Evolutionary conservation across 1,140 invertebrate species (phyloP).

Genomic region (Caenorhabditis inopinata): DNA sequence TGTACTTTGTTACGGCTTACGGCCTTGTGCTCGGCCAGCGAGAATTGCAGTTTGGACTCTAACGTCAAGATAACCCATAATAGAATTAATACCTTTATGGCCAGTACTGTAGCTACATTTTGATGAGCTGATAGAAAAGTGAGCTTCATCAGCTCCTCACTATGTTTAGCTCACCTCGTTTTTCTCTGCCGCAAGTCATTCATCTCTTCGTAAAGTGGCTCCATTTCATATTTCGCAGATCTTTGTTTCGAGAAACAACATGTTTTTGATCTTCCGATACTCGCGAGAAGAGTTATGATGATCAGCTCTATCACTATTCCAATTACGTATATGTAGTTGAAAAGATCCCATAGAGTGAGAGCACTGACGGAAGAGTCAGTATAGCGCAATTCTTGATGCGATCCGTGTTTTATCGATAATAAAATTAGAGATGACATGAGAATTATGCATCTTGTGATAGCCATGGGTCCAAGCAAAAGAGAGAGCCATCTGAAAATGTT

Average conservation of each 20-base stretch:
- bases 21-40: too few relatives aligned
- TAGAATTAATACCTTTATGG: too few relatives aligned
- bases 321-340: not conserved
- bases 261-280: not conserved
- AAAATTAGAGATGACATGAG: not conserved
- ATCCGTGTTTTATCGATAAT: not conserved
- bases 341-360: not conserved
- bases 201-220: slow-evolving; percentile 9
- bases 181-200: slow-evolving; percentile 2
- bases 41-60: too few relatives aligned
- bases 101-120: too few relatives aligned
- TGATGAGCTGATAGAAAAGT: too few relatives aligned
- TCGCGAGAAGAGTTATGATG: not conserved
- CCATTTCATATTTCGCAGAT: slow-evolving; percentile 11
- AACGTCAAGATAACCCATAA: too few relatives aligned
- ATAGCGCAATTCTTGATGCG: not conserved
- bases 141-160: not conserved
- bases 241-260: not conserved
- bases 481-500: not conserved
- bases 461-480: not conserved
- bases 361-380: not conserved
- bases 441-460: not conserved
- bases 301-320: not conserved
- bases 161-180: not conserved
- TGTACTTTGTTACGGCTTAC: too few relatives aligned